Evolutionary conservation across 2,113 vertebrate genomes (phyloP).

Genomic region (Poeciliopsis turrubarensis): DNA sequence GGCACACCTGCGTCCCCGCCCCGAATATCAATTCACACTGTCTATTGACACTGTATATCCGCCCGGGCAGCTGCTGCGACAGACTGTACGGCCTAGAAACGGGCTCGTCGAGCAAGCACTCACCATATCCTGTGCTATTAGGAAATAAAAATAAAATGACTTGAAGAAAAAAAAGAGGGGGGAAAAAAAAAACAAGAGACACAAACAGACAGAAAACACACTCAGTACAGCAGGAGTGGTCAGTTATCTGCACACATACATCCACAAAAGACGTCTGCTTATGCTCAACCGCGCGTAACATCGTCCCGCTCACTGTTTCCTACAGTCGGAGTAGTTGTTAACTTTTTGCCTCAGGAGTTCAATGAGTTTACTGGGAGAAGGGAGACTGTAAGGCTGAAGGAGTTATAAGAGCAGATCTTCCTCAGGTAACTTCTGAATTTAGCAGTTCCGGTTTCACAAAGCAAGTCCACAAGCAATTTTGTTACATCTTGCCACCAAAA

Average conservation of each 20-base stretch:
- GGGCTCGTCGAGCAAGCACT: conserved; percentile 96
- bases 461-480: background rate
- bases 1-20: conserved; percentile 95
- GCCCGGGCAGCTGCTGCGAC: conserved; percentile 91
- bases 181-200: conserved; percentile 64
- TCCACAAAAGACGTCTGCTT: conserved; percentile 28
- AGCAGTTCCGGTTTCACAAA: background rate
- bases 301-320: background rate
- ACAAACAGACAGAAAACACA: conserved; percentile 73
- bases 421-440: conserved; percentile 8
- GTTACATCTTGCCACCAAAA: background rate
- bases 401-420: conserved; percentile 12
- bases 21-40: conserved; percentile 99
- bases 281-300: conserved; percentile 4
- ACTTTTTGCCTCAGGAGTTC: background rate
- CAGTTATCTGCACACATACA: conserved; percentile 41
- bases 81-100: conserved; percentile 88
- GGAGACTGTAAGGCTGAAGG: conserved; percentile 2
- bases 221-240: conserved; percentile 62
- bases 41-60: conserved; percentile 95
- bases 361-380: conserved; percentile 2
- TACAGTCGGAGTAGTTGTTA: background rate
- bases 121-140: conserved; percentile 95
- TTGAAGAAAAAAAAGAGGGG: conserved; percentile 66
- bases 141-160: conserved; percentile 80